phyloP scores from a whole-genome alignment of 2,888 invertebrate genomes.

The Rambutsinella grinnellia region DNA sequence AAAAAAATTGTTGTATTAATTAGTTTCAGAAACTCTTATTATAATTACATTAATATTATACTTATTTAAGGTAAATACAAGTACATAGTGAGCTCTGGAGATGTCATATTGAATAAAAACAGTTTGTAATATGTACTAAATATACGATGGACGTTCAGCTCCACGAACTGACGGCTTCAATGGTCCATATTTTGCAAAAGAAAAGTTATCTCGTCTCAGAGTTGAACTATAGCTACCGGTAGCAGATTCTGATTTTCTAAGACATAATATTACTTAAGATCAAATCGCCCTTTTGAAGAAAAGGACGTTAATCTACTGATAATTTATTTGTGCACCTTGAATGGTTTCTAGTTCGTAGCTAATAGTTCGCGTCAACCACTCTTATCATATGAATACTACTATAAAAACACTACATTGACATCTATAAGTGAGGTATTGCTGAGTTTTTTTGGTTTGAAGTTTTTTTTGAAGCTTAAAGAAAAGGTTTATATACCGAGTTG shows the following conservation, averaged over 20 bases:
- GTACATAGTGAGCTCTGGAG: constrained; percentile 40
- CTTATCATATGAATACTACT: constrained; percentile 15
- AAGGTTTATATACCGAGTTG: constrained; percentile 49
- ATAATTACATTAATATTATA: constrained; percentile 12
- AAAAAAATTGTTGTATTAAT: constrained; percentile 44
- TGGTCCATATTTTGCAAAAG: too few relatives aligned
- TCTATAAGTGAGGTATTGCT: constrained; percentile 41
- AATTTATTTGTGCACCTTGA: constrained; percentile 51
- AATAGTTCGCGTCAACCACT: not conserved
- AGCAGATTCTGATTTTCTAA: constrained; percentile 43
- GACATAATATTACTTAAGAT: constrained; percentile 47
- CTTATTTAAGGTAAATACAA: constrained; percentile 33
- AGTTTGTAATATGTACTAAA: constrained; percentile 1
- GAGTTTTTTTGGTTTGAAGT: constrained; percentile 43
- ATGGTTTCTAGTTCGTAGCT: constrained; percentile 34
- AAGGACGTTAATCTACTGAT: constrained; percentile 29
- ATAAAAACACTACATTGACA: constrained; percentile 7
- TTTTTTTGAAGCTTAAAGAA: constrained; percentile 38
- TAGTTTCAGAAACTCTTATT: constrained; percentile 37
- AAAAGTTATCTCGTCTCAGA: constrained; percentile 42
- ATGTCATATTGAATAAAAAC: constrained; percentile 33
- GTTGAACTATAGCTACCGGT: constrained; percentile 33
- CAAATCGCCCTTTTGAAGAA: constrained; percentile 7
- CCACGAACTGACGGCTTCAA: not conserved
- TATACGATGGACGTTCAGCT: constrained; percentile 3